Evolutionary conservation across 2,888 invertebrate species (phyloP).

Genomic region (Athrips mouffetella): DNA sequence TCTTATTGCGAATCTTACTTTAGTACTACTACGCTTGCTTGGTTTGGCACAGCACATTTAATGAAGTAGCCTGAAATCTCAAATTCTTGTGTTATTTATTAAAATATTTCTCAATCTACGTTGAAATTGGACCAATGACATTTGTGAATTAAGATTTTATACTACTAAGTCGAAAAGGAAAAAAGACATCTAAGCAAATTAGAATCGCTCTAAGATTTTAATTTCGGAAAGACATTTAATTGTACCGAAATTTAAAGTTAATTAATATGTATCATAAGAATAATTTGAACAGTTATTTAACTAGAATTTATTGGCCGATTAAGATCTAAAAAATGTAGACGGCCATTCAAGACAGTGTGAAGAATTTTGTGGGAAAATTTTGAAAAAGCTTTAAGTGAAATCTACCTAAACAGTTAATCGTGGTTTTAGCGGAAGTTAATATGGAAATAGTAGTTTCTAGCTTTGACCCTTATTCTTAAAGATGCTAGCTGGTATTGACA

Average conservation of each 20-base stretch:
- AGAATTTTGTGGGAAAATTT: background rate
- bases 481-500: background rate
- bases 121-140: slow-evolving; percentile 3
- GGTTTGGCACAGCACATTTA: slow-evolving; percentile 15
- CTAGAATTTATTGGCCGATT: slow-evolving; percentile 4
- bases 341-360: background rate
- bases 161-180: too few relatives aligned
- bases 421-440: background rate
- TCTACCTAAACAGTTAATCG: background rate
- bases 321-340: background rate
- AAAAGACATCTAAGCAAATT: too few relatives aligned
- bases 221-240: background rate
- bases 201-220: background rate
- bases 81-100: background rate
- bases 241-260: background rate
- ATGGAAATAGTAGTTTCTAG: background rate
- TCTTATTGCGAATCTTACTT: slow-evolving; percentile 3
- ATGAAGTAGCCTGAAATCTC: slow-evolving; percentile 10
- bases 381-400: background rate
- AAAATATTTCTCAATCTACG: slow-evolving; percentile 5
- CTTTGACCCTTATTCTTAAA: background rate
- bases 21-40: background rate
- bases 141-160: background rate
- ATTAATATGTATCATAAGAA: slow-evolving; percentile 6
- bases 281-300: background rate